phyloP scores from a whole-genome alignment of 2,888 invertebrate genomes.

The Nematopogon swammerdamellus region DNA sequence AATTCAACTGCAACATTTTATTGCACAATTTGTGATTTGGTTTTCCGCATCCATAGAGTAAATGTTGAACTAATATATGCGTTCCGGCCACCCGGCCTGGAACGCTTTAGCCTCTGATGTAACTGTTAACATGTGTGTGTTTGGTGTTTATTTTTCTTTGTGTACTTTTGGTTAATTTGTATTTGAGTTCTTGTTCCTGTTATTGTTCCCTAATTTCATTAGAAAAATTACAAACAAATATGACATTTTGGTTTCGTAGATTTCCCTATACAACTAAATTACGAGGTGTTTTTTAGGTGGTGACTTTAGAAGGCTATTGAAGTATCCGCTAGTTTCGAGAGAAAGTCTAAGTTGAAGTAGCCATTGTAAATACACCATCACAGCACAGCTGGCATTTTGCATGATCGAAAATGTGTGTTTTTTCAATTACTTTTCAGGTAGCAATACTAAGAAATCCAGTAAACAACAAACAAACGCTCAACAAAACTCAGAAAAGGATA shows the following conservation, averaged over 20 bases:
- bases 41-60: slow-evolving; percentile 17
- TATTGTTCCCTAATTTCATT: not conserved
- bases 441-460: slow-evolving; percentile 35
- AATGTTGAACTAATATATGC: slow-evolving; percentile 1
- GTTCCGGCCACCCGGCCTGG: not conserved
- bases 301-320: too few species aligned
- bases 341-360: slow-evolving; percentile 9
- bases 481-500: slow-evolving; percentile 15
- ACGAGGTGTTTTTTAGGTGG: too few species aligned
- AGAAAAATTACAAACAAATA: too few species aligned
- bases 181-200: not conserved
- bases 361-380: slow-evolving; percentile 46
- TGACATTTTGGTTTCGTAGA: too few species aligned
- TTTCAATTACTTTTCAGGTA: slow-evolving; percentile 50
- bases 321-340: too few species aligned
- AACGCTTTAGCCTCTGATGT: not conserved
- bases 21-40: slow-evolving; percentile 44
- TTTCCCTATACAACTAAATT: too few species aligned
- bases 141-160: slow-evolving; percentile 3
- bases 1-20: slow-evolving; percentile 47
- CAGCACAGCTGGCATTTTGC: slow-evolving; percentile 51
- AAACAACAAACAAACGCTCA: slow-evolving; percentile 22
- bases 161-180: not conserved
- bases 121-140: slow-evolving; percentile 7
- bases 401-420: slow-evolving; percentile 56